Conservation (phyloP, 2,113 vertebrate species). For the Sylvilagus bachmani region DNA sequence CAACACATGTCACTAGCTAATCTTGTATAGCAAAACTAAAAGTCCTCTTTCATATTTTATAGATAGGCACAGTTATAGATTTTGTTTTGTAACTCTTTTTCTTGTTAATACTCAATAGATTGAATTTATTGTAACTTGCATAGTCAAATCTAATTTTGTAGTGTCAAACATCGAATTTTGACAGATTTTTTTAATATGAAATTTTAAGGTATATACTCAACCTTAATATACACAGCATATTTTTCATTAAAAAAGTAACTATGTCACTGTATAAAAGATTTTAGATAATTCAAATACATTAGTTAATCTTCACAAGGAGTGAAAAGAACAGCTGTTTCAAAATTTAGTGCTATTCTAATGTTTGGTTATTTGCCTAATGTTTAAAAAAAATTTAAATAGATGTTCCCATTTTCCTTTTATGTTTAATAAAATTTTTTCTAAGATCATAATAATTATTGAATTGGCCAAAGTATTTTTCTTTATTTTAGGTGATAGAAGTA, state of each 20-base stretch:
- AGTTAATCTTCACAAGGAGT: conserved; percentile 32
- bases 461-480: neutral
- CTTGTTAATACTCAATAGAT: neutral
- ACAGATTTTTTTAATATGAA: conserved; percentile 40
- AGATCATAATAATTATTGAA: neutral
- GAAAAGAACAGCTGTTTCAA: conserved; percentile 21
- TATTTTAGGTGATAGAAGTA: conserved; percentile 94
- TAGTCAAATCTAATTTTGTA: conserved; percentile 37
- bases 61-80: neutral
- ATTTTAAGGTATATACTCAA: conserved; percentile 51
- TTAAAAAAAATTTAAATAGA: neutral
- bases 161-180: neutral
- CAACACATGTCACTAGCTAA: neutral
- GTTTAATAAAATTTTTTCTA: neutral
- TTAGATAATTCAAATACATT: conserved; percentile 37
- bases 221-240: neutral
- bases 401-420: conserved; percentile 3
- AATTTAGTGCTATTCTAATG: neutral
- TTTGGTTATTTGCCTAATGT: conserved; percentile 41
- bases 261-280: neutral
- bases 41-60: neutral
- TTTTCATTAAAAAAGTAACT: conserved; percentile 52
- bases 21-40: neutral
- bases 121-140: neutral
- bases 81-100: conserved; percentile 9